A percentile compares a stretch with the other conserved stretches of the same genome.
These are phyloP conservation scores for Apotomis turbidana DNA, from an alignment of 2,888 invertebrate genomes.

Conservation along the genomic window DNA sequence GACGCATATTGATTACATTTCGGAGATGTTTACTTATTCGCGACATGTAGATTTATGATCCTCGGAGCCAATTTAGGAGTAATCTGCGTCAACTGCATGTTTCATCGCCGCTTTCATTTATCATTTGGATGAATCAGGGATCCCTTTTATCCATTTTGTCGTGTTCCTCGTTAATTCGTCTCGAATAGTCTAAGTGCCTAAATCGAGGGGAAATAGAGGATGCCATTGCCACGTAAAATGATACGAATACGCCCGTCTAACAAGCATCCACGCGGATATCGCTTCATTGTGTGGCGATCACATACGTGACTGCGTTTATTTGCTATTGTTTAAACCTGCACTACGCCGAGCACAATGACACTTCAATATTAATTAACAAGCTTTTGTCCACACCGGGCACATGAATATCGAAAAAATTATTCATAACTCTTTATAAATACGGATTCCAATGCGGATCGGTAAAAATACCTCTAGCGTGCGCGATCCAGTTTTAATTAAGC, in stretches of 20 bases:
- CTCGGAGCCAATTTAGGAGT: slow-evolving; percentile 1
- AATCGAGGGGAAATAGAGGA: slow-evolving; percentile 2
- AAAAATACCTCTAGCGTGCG: slow-evolving; percentile 14
- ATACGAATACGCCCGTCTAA: slow-evolving; percentile 54
- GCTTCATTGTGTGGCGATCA: slow-evolving; percentile 63
- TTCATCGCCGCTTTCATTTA: slow-evolving; percentile 2
- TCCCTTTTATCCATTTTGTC: slow-evolving; percentile 12
- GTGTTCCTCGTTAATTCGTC: slow-evolving; percentile 3
- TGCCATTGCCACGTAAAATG: slow-evolving; percentile 10
- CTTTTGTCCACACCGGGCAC: slow-evolving; percentile 28
- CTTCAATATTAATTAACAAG: slow-evolving; percentile 39
- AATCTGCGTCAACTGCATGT: neutral
- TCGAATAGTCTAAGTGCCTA: slow-evolving; percentile 9
- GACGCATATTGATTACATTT: slow-evolving; percentile 41
- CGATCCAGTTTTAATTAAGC: slow-evolving; percentile 29
- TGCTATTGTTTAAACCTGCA: slow-evolving; percentile 56
- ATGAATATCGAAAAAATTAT: slow-evolving; percentile 23
- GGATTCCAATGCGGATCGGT: slow-evolving; percentile 26
- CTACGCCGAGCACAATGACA: slow-evolving; percentile 45
- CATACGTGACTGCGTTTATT: slow-evolving; percentile 60
- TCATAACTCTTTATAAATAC: slow-evolving; percentile 31
- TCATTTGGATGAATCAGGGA: slow-evolving; percentile 4
- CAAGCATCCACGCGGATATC: slow-evolving; percentile 55
- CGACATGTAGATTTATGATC: slow-evolving; percentile 16
- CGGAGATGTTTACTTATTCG: slow-evolving; percentile 21